phyloP scores from a whole-genome alignment of 2,113 vertebrate genomes.

The Eurystomus gularis region DNA sequence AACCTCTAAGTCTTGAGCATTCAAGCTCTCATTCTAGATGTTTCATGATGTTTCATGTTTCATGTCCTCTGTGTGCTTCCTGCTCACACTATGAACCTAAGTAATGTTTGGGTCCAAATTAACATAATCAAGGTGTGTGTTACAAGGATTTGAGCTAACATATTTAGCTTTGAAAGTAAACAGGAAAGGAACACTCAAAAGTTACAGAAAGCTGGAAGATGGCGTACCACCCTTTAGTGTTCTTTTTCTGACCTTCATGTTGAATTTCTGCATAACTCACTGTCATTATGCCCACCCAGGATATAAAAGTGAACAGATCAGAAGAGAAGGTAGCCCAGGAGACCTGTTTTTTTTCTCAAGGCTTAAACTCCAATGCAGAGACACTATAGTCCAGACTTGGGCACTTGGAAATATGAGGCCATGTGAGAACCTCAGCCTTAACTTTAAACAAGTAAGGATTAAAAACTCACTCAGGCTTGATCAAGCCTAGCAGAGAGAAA shows the following conservation, averaged over 20 bases:
- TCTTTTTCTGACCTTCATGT: not conserved
- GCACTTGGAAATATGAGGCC: not conserved
- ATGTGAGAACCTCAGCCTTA: not conserved
- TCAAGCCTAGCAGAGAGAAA: not conserved
- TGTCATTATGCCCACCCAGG: not conserved
- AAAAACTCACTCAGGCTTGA: not conserved
- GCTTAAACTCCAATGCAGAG: not conserved
- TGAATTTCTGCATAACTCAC: not conserved
- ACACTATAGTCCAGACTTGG: not conserved
- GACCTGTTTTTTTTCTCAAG: not conserved
- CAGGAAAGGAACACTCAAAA: not conserved
- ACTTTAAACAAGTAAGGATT: not conserved
- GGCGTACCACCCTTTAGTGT: not conserved
- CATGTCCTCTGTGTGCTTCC: not conserved
- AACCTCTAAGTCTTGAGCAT: not conserved
- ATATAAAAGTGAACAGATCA: not conserved
- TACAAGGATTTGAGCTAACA: not conserved
- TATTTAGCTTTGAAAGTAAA: not conserved
- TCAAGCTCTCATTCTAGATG: not conserved
- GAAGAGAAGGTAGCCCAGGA: not conserved
- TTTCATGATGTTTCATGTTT: not conserved
- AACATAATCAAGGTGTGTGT: not conserved
- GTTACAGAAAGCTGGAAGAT: not conserved
- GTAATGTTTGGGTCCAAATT: not conserved
- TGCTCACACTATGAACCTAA: not conserved